Base-by-base conservation (phyloP, 2,797 vertebrate species). In the Falco rusticolus region DNA sequence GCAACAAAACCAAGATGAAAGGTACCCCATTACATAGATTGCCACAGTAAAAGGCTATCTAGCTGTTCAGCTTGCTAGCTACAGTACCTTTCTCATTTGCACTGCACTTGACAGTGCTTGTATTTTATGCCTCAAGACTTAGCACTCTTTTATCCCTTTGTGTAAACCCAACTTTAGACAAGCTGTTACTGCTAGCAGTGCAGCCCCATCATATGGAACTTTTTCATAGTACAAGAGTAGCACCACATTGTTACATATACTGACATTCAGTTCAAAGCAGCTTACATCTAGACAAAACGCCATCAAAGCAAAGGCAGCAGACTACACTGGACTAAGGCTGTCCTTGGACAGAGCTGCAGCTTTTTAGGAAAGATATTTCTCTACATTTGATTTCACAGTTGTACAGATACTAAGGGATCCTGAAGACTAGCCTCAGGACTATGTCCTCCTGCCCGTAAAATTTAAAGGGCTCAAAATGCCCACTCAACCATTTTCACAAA, bases 271-370 rank as follows among this genome's bases (percentile, higher is more conserved):
- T n/a, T 84, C 80, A 90, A 81, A 81, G 72, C 34, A 74, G 39
- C 19, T 81, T 45, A 45, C 4, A 70, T 18, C 19, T 17, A 74
- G 19, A 13, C 56, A 85, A 83, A 33, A 69, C 11, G 9, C 12
- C 48, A 48, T 25, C 34, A 34, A 34, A 34, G 34, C 47, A 39
- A 37, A 74, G 39, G 17, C 33, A 85, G 26, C 0, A 0, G 82
- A 69, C 39, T 61, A 70, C 0, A 0, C 9, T 39, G 60, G 51
- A 80, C 56, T 28, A 26, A 3, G 6, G 5, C 19, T 33, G 24
- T 26, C 18, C 66, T 59, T 34, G 56, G n/a, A 61, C 9, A 79
- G 54, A 87, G 37, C 20, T 43, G 51, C 28, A 80, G 33, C 53
- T 92, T 77, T 84, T 51, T 64, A 60, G 47, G 66, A 78, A 76